Percentiles rank a stretch among this genome's conserved stretches.
Evolutionary conservation across 2,797 vertebrate genomes (phyloP).

Genomic region (Synaphobranchus kaupii): DNA sequence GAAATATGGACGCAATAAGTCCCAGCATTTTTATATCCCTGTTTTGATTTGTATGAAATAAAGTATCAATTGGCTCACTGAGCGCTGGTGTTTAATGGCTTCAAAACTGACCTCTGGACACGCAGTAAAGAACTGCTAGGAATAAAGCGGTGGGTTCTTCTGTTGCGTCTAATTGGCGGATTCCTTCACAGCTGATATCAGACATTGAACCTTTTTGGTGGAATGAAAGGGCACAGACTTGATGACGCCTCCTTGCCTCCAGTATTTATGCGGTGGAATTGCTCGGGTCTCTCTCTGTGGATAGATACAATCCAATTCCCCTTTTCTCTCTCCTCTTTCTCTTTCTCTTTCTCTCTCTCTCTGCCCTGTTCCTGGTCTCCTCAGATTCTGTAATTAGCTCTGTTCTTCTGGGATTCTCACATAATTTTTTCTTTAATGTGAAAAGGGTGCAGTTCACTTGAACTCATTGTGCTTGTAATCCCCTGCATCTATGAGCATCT

Average conservation of each 20-base stretch:
- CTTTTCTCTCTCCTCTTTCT: not conserved
- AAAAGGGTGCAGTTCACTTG: not conserved
- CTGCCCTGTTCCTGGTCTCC: not conserved
- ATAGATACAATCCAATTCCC: not conserved
- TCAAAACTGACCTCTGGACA: not conserved
- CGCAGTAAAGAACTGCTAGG: not conserved
- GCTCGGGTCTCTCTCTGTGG: not conserved
- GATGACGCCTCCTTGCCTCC: not conserved
- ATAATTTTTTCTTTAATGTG: not conserved
- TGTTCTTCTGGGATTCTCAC: not conserved
- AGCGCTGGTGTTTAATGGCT: not conserved
- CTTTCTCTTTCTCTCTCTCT: not conserved
- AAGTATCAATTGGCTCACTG: not conserved
- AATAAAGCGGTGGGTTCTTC: not conserved
- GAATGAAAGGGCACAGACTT: not conserved
- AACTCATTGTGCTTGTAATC: not conserved
- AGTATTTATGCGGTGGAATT: slow-evolving; percentile 2
- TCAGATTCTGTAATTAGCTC: slow-evolving; percentile 7
- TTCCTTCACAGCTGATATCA: not conserved
- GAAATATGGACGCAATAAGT: not conserved
- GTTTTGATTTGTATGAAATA: not conserved
- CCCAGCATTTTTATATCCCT: not conserved
- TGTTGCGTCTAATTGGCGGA: not conserved
- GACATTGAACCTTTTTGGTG: not conserved
- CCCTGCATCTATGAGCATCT: not conserved